Base-by-base conservation (phyloP, 2,888 invertebrate species). In the Phymatocera aterrima region DNA sequence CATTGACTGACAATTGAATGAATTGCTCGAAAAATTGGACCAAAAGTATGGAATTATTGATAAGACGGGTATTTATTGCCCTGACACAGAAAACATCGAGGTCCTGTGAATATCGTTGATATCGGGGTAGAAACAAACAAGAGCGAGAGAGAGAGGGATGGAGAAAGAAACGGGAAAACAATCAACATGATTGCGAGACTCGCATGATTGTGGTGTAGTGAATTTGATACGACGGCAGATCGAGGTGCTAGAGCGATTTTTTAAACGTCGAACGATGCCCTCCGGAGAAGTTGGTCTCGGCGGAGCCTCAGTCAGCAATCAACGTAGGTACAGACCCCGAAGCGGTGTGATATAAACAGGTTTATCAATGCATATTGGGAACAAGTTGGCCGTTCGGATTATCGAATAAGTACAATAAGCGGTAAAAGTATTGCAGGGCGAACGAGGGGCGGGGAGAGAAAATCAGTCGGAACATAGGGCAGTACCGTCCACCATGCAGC, bases 311-410 rank as follows among this genome's bases (percentile, higher is more conserved):
- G 51, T 72, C 72, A 31, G 72, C 72, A 61, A 77, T 57, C 60
- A 77, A 77, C 24, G 60, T n/a, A n/a, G n/a, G n/a, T 57, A 46
- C 18, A 46, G 77, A n/a, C 31, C 74, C 74, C 18, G 74, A 51
- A 57, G 82, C 78, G 82, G 82, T 82, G 79, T 79, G 68, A 51
- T 70, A 64, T 68, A 78, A 80, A 85, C 84, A 83, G 84, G 85
- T 86, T 87, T 86, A 87, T 87, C 86, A 86, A 87, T 85, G 87
- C 85, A 85, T 87, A 86, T 86, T 87, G 85, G 85, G 68, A 86
- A 84, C 86, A 85, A 85, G 87, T 86, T 84, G 84, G 83, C 83
- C 81, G 84, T 87, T 84, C 82, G 85, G 83, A 85, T 84, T 83
- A 80, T 80, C 79, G 80, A 82, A 81, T 78, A 78, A 79, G 74